A percentile compares a stretch with the other conserved stretches of the same genome.
These are phyloP conservation scores for Theonella swinhoei DNA, from an alignment of 37 sponge, comb jelly and placozoan genomes.

Conservation along the genomic window DNA sequence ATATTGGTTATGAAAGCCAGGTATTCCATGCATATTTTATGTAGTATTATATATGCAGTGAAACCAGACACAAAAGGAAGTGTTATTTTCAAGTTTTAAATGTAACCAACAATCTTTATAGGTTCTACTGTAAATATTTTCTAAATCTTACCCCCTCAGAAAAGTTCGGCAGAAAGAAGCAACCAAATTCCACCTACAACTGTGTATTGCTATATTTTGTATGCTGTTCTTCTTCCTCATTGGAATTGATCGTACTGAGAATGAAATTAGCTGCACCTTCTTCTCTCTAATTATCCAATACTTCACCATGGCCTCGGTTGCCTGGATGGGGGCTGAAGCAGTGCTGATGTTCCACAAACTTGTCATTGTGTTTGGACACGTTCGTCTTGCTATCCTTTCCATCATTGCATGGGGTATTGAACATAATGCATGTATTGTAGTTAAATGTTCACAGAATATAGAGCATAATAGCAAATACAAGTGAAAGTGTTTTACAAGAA, in stretches of 20 bases:
- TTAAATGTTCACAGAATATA: background rate
- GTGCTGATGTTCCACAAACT: slow-evolving; percentile 66
- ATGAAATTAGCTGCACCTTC: slow-evolving; percentile 33
- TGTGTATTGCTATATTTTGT: slow-evolving; percentile 50
- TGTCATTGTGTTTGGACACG: slow-evolving; percentile 53
- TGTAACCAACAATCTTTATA: no score
- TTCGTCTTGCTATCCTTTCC: slow-evolving; percentile 32
- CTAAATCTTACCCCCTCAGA: no score
- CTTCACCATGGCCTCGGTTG: slow-evolving; percentile 52
- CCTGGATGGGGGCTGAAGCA: slow-evolving; percentile 82
- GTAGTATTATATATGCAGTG: no score
- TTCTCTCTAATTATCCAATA: slow-evolving; percentile 50
- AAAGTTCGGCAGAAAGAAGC: slow-evolving; percentile 51
- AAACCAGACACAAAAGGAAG: no score
- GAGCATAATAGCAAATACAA: background rate
- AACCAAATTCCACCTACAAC: slow-evolving; percentile 60
- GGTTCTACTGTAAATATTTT: background rate
- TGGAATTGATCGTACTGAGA: slow-evolving; percentile 59
- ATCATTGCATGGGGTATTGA: slow-evolving; percentile 69
- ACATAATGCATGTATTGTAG: background rate
- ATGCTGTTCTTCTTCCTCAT: slow-evolving; percentile 52
- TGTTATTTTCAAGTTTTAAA: no score
- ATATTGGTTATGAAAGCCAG: no score
- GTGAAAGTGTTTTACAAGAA: background rate
- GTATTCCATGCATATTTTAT: no score